A percentile compares a stretch with the other conserved stretches of the same genome.
Conservation (phyloP, 1,140 invertebrate genomes). For the Acromyrmex charruanus region DNA sequence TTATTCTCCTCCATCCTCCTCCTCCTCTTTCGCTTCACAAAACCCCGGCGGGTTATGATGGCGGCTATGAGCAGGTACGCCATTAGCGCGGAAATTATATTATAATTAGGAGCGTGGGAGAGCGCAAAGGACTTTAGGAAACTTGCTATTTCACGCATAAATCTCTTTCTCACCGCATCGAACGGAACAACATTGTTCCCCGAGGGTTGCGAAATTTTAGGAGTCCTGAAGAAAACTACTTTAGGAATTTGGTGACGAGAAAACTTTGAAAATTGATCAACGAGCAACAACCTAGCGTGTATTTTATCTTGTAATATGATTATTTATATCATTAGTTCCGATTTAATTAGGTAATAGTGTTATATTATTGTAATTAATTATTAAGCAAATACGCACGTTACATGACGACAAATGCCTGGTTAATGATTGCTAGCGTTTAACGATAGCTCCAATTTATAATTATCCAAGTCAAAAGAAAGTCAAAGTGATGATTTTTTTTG, state of each 20-base stretch:
- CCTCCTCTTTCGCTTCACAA: background rate
- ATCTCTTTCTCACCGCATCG: background rate
- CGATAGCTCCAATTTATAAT: too few species aligned
- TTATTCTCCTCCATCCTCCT: background rate
- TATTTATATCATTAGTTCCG: background rate
- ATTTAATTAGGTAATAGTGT: background rate
- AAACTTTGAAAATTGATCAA: background rate
- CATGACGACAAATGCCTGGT: too few species aligned
- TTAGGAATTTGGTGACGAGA: background rate
- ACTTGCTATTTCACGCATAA: conserved; percentile 4
- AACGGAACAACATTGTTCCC: background rate
- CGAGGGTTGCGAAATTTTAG: background rate
- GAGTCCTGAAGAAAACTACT: background rate
- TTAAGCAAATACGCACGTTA: background rate
- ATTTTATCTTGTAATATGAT: background rate
- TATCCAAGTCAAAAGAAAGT: too few species aligned
- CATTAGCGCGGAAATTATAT: conserved; percentile 66
- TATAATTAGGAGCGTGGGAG: conserved; percentile 51
- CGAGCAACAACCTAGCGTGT: background rate
- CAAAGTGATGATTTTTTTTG: too few species aligned
- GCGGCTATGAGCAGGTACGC: conserved; percentile 79
- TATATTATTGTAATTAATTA: background rate
- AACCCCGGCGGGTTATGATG: conserved; percentile 77
- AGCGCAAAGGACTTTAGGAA: conserved; percentile 1
- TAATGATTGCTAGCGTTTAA: too few species aligned